Evolutionary conservation across 2,113 vertebrate genomes (phyloP).

Genomic region (Pollimyrus isidori): DNA sequence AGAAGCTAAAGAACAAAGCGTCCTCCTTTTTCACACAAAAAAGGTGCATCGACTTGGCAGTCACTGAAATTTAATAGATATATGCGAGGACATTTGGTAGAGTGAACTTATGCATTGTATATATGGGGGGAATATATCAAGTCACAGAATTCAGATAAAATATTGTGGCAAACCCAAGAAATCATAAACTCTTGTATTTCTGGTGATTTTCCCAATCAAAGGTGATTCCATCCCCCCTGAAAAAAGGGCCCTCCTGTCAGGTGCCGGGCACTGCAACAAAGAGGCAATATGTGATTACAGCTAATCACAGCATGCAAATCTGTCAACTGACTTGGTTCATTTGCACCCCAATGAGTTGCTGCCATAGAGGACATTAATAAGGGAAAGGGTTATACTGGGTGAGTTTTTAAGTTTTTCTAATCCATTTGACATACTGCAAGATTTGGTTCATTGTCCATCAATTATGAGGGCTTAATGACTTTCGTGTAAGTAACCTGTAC

Average conservation of each 20-base stretch:
- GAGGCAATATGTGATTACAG: slow-evolving; percentile 4
- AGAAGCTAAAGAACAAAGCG: neutral
- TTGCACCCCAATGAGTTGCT: slow-evolving; percentile 19
- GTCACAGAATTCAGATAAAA: neutral
- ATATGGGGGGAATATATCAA: neutral
- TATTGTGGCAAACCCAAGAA: neutral
- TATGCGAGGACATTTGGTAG: neutral
- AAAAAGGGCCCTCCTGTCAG: neutral
- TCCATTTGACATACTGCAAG: slow-evolving; percentile 9
- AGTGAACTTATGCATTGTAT: neutral
- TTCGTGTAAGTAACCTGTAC: neutral
- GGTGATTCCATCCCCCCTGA: neutral
- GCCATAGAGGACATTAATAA: slow-evolving; percentile 10
- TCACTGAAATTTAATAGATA: neutral
- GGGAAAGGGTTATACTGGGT: neutral
- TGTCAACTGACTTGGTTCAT: slow-evolving; percentile 18
- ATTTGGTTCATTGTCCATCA: neutral
- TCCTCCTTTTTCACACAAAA: neutral
- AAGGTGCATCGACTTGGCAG: neutral
- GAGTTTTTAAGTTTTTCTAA: neutral
- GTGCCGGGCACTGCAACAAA: neutral
- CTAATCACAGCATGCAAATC: slow-evolving; percentile 9
- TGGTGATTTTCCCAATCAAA: neutral
- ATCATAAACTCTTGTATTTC: neutral
- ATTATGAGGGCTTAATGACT: neutral